These are phyloP conservation scores for Spheniscus mendiculus DNA, from an alignment of 2,113 vertebrate genomes.

Conservation along the genomic window DNA sequence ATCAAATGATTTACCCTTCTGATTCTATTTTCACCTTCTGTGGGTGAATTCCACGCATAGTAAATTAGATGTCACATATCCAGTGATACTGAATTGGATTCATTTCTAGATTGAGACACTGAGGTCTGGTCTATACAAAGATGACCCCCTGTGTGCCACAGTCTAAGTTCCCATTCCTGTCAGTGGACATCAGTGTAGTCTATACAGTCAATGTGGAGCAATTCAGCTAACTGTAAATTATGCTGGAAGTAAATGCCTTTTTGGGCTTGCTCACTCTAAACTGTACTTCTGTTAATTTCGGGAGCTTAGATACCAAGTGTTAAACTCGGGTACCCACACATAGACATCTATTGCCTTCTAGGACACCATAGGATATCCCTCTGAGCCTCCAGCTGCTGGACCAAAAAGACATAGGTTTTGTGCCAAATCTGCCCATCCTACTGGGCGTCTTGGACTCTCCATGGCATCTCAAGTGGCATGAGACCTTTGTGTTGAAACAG, in stretches of 20 bases:
- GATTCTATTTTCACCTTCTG: background rate
- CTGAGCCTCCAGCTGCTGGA: background rate
- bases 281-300: background rate
- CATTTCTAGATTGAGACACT: background rate
- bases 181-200: background rate
- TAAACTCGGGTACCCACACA: background rate
- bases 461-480: background rate
- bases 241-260: background rate
- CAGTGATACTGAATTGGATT: background rate
- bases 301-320: background rate
- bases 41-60: background rate
- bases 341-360: background rate
- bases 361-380: background rate
- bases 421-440: background rate
- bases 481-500: background rate
- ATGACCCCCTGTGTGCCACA: background rate
- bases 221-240: background rate
- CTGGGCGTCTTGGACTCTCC: background rate
- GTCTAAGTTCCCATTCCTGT: background rate
- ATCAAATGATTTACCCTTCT: background rate
- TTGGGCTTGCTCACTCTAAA: background rate
- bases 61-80: background rate
- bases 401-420: background rate
- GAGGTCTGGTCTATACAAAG: background rate
- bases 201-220: background rate